Evolutionary conservation across 2,888 invertebrate species (phyloP).

Genomic region (Pimpla rufipes): DNA sequence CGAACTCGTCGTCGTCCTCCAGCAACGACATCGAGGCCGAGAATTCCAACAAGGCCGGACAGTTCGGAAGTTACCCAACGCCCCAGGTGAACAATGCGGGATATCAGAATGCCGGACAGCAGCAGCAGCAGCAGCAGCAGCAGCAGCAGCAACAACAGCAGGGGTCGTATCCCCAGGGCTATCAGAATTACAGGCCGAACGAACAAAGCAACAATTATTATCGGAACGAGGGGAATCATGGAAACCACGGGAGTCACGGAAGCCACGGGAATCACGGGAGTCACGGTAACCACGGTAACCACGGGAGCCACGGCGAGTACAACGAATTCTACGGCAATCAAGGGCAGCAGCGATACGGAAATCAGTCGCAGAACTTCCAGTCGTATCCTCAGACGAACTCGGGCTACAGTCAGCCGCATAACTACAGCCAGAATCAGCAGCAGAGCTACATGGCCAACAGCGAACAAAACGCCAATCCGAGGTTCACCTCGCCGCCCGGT

Average conservation of each 20-base stretch:
- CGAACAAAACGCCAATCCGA: slow-evolving; percentile 66
- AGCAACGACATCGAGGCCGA: slow-evolving; percentile 74
- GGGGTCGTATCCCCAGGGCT: slow-evolving; percentile 76
- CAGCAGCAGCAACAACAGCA: slow-evolving; percentile 28
- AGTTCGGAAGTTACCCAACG: slow-evolving; percentile 76
- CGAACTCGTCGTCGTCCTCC: slow-evolving; percentile 81
- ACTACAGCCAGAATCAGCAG: slow-evolving; percentile 64
- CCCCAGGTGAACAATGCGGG: slow-evolving; percentile 74
- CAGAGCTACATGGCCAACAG: slow-evolving; percentile 67
- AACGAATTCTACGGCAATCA: slow-evolving; percentile 80
- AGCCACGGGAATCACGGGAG: slow-evolving; percentile 80
- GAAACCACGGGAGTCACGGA: slow-evolving; percentile 76
- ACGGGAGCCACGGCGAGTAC: slow-evolving; percentile 76
- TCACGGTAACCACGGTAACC: too few species aligned
- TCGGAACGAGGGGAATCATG: slow-evolving; percentile 78
- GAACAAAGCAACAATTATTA: slow-evolving; percentile 81
- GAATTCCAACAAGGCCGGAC: slow-evolving; percentile 74
- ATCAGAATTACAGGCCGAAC: slow-evolving; percentile 79
- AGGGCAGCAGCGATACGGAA: slow-evolving; percentile 78
- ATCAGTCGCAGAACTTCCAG: slow-evolving; percentile 76
- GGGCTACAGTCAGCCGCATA: slow-evolving; percentile 75
- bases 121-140: too few species aligned
- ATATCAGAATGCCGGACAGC: slow-evolving; percentile 74
- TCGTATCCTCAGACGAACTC: slow-evolving; percentile 77
- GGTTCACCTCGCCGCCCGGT: slow-evolving; percentile 70